phyloP scores from a whole-genome alignment of 2,113 vertebrate genomes.

The Pristiophorus japonicus region DNA sequence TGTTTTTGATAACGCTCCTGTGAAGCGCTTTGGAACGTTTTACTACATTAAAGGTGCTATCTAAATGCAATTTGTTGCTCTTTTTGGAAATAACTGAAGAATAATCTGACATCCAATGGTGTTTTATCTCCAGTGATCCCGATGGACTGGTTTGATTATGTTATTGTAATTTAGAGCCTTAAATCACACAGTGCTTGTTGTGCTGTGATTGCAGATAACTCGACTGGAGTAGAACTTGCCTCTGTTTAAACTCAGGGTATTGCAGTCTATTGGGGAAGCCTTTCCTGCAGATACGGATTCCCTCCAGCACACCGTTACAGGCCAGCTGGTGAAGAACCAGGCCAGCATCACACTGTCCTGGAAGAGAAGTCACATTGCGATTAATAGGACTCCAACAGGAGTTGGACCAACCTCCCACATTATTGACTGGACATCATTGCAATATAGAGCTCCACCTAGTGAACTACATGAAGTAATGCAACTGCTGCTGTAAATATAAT shows the following conservation, averaged over 20 bases:
- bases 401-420: neutral
- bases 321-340: slow-evolving; percentile 49
- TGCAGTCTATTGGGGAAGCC: slow-evolving; percentile 51
- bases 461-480: too few relatives aligned
- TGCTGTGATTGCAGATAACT: neutral
- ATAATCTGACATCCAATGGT: neutral
- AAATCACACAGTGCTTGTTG: neutral
- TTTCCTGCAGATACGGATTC: slow-evolving; percentile 51
- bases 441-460: too few relatives aligned
- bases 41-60: neutral
- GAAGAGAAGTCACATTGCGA: neutral
- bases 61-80: neutral
- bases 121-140: neutral
- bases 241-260: slow-evolving; percentile 51
- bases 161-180: neutral
- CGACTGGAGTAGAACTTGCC: slow-evolving; percentile 32
- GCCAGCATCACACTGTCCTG: slow-evolving; percentile 47
- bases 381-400: neutral
- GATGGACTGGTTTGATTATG: neutral
- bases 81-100: neutral
- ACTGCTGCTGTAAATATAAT: too few relatives aligned
- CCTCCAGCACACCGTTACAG: slow-evolving; percentile 48
- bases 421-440: neutral
- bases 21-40: neutral
- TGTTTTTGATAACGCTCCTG: neutral